Conservation (phyloP, 2,797 vertebrate species). For the Intellagama lesueurii region DNA sequence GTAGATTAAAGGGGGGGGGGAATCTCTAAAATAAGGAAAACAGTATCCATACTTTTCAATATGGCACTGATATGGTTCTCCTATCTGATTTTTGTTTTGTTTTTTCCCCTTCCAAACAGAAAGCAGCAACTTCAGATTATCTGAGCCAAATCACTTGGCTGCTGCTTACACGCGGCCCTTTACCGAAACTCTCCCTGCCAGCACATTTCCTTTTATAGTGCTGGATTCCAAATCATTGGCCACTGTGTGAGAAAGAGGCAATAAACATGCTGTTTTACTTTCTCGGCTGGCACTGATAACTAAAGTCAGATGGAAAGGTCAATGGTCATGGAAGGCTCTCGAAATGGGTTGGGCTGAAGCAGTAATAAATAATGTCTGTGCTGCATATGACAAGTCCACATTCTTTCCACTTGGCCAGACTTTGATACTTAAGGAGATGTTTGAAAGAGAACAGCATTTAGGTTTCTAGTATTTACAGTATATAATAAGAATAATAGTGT, state of each 20-base stretch:
- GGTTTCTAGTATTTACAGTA: conserved; percentile 25
- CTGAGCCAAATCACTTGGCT: neutral
- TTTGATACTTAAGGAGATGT: neutral
- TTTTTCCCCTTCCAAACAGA: neutral
- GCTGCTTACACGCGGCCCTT: conserved; percentile 21
- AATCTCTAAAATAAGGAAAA: neutral
- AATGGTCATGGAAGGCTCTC: conserved; percentile 14
- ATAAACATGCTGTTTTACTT: conserved; percentile 49
- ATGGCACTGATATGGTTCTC: neutral
- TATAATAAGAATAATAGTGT: neutral
- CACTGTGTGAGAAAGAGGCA: conserved; percentile 18
- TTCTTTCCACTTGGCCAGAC: neutral
- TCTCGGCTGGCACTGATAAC: conserved; percentile 24
- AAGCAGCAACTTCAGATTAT: conserved; percentile 27
- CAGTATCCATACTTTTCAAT: neutral
- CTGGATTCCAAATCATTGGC: conserved; percentile 43
- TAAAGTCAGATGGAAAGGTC: conserved; percentile 45
- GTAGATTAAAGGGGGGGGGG: neutral
- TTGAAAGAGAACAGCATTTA: neutral
- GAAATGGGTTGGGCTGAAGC: neutral
- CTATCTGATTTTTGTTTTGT: neutral
- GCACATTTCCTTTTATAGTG: conserved; percentile 54
- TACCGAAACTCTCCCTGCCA: conserved; percentile 24
- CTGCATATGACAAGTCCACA: accelerated
- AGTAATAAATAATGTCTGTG: conserved; percentile 19